Base-by-base conservation (phyloP, 2,888 invertebrate species). In the Agapostemon virescens region DNA sequence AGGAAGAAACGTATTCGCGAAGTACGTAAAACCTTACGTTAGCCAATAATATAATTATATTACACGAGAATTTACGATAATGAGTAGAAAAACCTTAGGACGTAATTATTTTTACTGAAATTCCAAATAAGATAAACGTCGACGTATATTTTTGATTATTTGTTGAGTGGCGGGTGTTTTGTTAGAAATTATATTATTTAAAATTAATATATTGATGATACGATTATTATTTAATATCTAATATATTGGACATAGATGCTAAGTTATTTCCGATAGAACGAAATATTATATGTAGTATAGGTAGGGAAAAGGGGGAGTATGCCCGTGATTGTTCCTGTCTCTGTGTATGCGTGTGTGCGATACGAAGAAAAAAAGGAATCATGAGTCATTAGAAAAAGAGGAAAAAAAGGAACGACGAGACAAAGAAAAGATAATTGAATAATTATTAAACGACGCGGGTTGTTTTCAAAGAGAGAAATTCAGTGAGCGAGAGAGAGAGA, bases 171-270 rank as follows among this genome's bases (percentile, higher is more conserved):
- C 84, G 89, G 89, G 89, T 89, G 90, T 90, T 91, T 91, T 91
- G 90, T 92, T 92, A 90, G 89, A 92, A 91, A 90, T 91, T 88
- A 90, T 90, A 90, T 92, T 92, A 92, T 92, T 92, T 91, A 90
- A 92, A 91, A 90, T 92, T 92, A 92, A 92, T 92, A 92, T 92
- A 92, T 92, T 92, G 86, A 90, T 90, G 82, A 90, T 88, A 89
- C 85, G 85, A 85, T 88, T 85, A 89, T 90, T 90, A 90, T 92
- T 91, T 90, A 91, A 91, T 91, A 91, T 89, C 87, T 92, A 91
- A 92, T 92, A 92, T 92, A 92, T 92, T 91, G 89, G 89, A 91
- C 85, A 84, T 91, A 90, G 89, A 82, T 80, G 76, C 85, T 92
- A 91, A 91, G 91, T 91, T 90, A 90, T 90, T 89, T 90, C 89